phyloP scores from a whole-genome alignment of 2,113 vertebrate genomes.

The Equus przewalskii region DNA sequence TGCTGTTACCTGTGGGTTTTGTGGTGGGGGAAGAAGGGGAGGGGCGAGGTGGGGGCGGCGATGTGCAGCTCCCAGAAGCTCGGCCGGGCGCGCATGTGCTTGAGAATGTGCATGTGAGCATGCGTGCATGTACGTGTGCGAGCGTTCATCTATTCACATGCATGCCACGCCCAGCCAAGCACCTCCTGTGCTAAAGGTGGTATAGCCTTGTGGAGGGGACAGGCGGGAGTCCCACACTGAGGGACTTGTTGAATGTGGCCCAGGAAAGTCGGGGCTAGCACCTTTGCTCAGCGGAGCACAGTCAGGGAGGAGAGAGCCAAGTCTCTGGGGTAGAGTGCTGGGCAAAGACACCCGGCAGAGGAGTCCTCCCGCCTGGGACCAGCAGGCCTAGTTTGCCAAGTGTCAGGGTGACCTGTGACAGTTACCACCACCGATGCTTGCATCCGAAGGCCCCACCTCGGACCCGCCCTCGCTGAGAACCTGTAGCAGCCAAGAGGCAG shows the following conservation, averaged over 20 bases:
- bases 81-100: neutral
- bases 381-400: neutral
- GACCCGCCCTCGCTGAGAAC: neutral
- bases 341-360: neutral
- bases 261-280: neutral
- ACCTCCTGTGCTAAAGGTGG: neutral
- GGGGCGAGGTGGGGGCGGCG: constrained; percentile 18
- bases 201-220: neutral
- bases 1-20: constrained; percentile 80
- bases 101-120: constrained; percentile 49
- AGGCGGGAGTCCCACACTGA: neutral
- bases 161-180: neutral
- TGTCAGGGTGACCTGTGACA: neutral
- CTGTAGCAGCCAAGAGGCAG: neutral
- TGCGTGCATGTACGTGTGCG: neutral
- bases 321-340: neutral
- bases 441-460: neutral
- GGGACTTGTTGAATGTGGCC: neutral
- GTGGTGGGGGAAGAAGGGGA: constrained; percentile 64
- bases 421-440: neutral
- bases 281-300: neutral
- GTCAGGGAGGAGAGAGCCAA: neutral
- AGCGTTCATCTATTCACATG: neutral
- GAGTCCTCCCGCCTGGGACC: neutral
- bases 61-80: constrained; percentile 54